These are phyloP conservation scores for Cactoblastis cactorum DNA, from an alignment of 2,888 invertebrate species.

Conservation along the genomic window DNA sequence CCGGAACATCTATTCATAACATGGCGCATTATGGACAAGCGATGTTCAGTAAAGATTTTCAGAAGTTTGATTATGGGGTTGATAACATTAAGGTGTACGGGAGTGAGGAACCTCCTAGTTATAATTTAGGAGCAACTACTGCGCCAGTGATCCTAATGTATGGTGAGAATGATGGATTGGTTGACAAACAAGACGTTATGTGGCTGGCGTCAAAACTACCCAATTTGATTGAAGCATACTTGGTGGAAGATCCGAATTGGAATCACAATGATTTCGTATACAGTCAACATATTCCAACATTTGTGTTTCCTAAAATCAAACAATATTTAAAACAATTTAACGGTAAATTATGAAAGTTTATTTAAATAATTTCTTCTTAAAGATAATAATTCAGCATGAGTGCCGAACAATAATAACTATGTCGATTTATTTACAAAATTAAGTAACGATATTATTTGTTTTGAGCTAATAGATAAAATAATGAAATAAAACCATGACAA, in stretches of 20 bases:
- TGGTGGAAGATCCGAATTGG: slow-evolving; percentile 71
- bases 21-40: slow-evolving; percentile 55
- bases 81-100: neutral
- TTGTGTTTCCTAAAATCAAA: slow-evolving; percentile 35
- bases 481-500: too few species aligned
- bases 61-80: slow-evolving; percentile 34
- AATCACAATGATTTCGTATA: slow-evolving; percentile 45
- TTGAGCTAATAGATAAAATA: too few species aligned
- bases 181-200: slow-evolving; percentile 26
- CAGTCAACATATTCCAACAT: slow-evolving; percentile 34
- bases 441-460: too few species aligned
- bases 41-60: slow-evolving; percentile 34
- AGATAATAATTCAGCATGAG: too few species aligned
- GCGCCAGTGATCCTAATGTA: neutral
- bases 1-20: slow-evolving; percentile 49
- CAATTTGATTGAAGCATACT: slow-evolving; percentile 73
- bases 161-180: neutral
- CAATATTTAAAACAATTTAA: slow-evolving; percentile 19
- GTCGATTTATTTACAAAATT: too few species aligned
- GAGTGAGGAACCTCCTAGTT: neutral
- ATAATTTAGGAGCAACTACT: neutral
- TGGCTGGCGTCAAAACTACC: slow-evolving; percentile 75
- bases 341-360: too few species aligned
- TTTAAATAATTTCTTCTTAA: too few species aligned
- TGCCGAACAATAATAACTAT: too few species aligned